phyloP scores from a whole-genome alignment of 2,797 vertebrate species.

The Amphiprion clarkii region DNA sequence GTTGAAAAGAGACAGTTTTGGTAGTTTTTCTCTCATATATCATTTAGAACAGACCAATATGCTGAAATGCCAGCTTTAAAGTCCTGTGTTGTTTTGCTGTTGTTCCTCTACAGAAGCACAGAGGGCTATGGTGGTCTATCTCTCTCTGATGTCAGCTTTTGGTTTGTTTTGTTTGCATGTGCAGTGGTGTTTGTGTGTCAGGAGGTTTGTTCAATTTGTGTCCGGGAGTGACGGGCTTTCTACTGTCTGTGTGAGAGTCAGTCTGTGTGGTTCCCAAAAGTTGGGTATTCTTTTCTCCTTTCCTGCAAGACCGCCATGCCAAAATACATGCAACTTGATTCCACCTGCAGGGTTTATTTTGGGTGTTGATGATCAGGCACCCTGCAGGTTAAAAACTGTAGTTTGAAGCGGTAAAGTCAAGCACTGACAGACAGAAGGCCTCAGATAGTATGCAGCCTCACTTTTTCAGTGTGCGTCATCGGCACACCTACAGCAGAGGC shows the following conservation, averaged over 20 bases:
- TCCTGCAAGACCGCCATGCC: conserved; percentile 9
- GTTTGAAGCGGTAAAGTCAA: conserved; percentile 15
- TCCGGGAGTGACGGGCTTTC: conserved; percentile 56
- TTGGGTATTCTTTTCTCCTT: conserved; percentile 22
- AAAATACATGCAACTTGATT: conserved; percentile 8
- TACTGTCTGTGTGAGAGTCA: conserved; percentile 19
- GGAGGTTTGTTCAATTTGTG: conserved; percentile 60
- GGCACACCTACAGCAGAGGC: conserved; percentile 70
- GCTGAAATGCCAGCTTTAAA: not conserved
- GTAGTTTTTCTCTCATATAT: not conserved
- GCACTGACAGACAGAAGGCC: not conserved
- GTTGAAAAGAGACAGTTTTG: not conserved
- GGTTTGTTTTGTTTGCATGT: conserved; percentile 56
- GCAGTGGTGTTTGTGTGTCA: conserved; percentile 21
- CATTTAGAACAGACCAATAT: not conserved
- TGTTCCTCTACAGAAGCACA: conserved; percentile 42
- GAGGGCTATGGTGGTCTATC: conserved; percentile 54
- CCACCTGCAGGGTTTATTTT: not conserved
- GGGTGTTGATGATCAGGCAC: not conserved
- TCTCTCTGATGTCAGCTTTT: conserved; percentile 5
- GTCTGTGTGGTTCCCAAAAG: conserved; percentile 19
- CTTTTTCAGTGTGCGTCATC: conserved; percentile 61
- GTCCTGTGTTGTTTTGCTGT: conserved; percentile 43
- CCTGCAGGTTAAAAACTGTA: not conserved
- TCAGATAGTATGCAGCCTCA: conserved; percentile 31